phyloP scores from a whole-genome alignment of 2,888 invertebrate genomes.

The Cephus pulcher region DNA sequence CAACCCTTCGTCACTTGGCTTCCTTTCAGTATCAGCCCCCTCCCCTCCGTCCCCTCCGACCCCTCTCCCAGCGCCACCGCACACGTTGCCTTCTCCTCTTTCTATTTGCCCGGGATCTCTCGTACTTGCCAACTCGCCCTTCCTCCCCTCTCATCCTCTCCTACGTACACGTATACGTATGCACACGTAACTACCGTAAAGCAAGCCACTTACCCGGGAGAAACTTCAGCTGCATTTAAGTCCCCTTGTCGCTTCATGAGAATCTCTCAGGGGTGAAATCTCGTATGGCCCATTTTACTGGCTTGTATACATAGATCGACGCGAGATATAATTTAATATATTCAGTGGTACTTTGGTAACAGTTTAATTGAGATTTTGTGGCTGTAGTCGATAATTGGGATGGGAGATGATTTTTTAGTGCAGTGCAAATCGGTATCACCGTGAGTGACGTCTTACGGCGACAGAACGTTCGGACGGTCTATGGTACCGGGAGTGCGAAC shows the following conservation, averaged over 20 bases:
- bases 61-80: conserved; percentile 8
- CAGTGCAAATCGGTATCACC: neutral
- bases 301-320: neutral
- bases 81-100: neutral
- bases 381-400: neutral
- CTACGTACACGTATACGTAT: neutral
- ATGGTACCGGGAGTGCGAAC: neutral
- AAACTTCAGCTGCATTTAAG: conserved; percentile 29
- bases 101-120: conserved; percentile 9
- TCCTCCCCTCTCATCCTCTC: no score
- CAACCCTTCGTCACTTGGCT: neutral
- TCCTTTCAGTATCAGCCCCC: conserved; percentile 18
- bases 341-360: neutral
- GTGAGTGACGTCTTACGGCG: neutral
- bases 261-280: conserved; percentile 28
- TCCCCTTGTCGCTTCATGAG: conserved; percentile 30
- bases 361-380: neutral
- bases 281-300: conserved; percentile 9
- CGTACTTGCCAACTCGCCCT: conserved; percentile 1
- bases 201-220: conserved; percentile 26
- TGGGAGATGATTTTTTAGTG: neutral
- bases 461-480: neutral
- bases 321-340: neutral
- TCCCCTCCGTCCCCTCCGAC: neutral
- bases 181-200: conserved; percentile 21